Evolutionary conservation across 2,888 invertebrate species (phyloP), one percentile per base, ranked within the genome.

Genomic region (Zonitis immaculata): DNA sequence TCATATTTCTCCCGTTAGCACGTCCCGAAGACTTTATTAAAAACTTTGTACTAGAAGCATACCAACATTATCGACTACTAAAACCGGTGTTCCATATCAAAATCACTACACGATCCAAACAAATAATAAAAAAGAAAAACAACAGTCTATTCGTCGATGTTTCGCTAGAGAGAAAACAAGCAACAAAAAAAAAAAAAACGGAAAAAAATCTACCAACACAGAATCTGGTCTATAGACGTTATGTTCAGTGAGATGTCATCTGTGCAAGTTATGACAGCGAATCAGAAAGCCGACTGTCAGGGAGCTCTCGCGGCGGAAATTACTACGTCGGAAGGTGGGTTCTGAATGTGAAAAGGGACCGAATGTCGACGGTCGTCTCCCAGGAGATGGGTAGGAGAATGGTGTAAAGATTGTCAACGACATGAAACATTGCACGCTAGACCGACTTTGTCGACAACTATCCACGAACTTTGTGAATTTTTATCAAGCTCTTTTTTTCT

Each of bases 201-300:
- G 9, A 35, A 35, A 35, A 32, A 35, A 16, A 35, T 9, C 35
- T 35, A 18, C 35, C 35, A 18, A 35, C 35, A 9, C 35, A 35
- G 35, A 35, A n/a, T 11, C 32, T 43, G 14, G n/a, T 39, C 27
- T 44, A 26, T 42, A n/a, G n/a, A n/a, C 49, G 25, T 39, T 26
- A 26, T 42, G 42, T 27, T 27, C 44, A 45, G 46, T 42, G 54
- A 44, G 49, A 44, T 52, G 53, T 46, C 49, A 53, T 22, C 49
- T 44, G 27, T 9, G 8, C 46, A 43, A 44, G 48, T 52, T 52
- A 52, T 52, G 52, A 52, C 53, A 49, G 46, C 53, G 49, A 52
- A 51, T 54, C 54, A 54, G 51, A 57, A 53, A 51, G 53, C 47
- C 47, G 44, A 46, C 57, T 57, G 57, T 54, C 53, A 52, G 50